Conservation (phyloP, 2,113 vertebrate genomes). For the Pica pica region DNA sequence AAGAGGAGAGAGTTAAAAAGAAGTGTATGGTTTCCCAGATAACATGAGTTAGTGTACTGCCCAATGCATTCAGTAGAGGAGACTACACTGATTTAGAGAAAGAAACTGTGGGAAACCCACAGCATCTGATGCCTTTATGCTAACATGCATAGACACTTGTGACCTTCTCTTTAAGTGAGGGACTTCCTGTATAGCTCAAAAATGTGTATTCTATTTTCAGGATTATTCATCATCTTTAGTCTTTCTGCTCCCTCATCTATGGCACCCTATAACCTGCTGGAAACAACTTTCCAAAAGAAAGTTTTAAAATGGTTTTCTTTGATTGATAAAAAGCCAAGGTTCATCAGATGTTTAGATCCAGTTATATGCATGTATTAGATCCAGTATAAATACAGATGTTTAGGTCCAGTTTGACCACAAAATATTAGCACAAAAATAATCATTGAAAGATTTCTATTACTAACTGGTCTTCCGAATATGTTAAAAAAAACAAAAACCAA, state of each 20-base stretch:
- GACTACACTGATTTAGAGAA: background rate
- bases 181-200: background rate
- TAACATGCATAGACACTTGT: no score
- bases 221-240: background rate
- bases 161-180: background rate
- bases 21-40: background rate
- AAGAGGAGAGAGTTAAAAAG: background rate
- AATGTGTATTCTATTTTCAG: background rate
- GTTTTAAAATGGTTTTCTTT: background rate
- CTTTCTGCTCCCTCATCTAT: background rate
- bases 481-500: background rate
- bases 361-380: background rate
- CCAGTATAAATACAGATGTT: background rate
- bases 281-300: background rate
- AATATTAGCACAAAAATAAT: background rate
- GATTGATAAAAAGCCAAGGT: background rate
- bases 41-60: background rate
- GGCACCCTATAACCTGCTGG: background rate
- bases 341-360: background rate
- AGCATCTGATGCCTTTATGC: background rate
- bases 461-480: background rate
- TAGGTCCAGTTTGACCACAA: background rate
- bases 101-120: background rate
- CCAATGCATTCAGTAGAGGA: background rate
- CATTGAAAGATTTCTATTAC: background rate